A percentile compares a stretch with the other conserved stretches of the same genome.
Conservation (phyloP, 2,797 vertebrate species). For the Poecile montanus region DNA sequence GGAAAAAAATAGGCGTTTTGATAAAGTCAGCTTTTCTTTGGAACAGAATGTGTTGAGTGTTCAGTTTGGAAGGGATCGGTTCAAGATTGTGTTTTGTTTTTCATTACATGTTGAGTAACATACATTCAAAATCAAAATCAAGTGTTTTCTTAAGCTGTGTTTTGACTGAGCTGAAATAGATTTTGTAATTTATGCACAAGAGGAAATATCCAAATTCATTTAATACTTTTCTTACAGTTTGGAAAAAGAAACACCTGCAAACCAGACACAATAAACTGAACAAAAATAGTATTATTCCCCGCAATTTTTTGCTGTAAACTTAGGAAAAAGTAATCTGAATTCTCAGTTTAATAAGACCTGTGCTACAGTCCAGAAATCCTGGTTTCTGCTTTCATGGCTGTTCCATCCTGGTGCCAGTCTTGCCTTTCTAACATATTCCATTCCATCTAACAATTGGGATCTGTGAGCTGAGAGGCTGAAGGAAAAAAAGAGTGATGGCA, state of each 20-base stretch:
- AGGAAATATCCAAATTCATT: slow-evolving; percentile 20
- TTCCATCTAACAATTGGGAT: not conserved
- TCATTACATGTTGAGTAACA: slow-evolving; percentile 64
- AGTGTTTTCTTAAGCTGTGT: slow-evolving; percentile 61
- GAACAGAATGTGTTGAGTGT: slow-evolving; percentile 49
- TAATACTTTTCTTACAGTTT: not conserved
- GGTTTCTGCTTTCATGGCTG: not conserved
- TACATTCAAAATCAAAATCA: slow-evolving; percentile 62
- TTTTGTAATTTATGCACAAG: slow-evolving; percentile 42
- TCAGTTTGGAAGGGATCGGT: slow-evolving; percentile 32
- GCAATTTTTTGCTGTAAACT: not conserved
- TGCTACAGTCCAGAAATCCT: not conserved
- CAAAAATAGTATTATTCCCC: not conserved
- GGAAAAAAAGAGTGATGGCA: not conserved
- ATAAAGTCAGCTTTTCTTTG: slow-evolving; percentile 64
- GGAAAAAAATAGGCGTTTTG: not conserved
- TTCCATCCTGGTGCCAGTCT: not conserved
- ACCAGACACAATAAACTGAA: not conserved
- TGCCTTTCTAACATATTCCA: not conserved
- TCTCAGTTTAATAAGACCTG: not conserved
- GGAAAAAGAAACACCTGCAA: slow-evolving; percentile 5
- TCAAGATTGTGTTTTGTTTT: slow-evolving; percentile 60
- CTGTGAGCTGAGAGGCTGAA: not conserved
- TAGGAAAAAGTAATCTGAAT: not conserved
- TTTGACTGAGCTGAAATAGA: slow-evolving; percentile 53